Evolutionary conservation across 2,113 vertebrate species (phyloP), one percentile per base, ranked within the genome.

Genomic region (Xiphorhynchus elegans): DNA sequence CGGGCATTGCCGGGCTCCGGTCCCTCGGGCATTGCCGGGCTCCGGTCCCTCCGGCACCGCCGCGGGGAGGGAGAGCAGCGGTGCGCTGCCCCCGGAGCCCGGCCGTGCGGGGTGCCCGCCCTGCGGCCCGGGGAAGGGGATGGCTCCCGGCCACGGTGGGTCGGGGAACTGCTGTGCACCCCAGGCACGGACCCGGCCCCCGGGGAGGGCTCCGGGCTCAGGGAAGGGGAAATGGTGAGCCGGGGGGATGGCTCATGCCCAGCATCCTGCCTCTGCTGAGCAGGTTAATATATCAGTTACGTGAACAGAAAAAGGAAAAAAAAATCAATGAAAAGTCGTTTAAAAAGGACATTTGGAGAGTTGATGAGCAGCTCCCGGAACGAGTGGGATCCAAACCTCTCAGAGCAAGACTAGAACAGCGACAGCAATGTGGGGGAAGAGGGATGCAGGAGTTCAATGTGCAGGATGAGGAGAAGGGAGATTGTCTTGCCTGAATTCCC

Each of bases 341-440:
- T 90, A 3, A 49, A 85, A 87, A 37, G 28, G 21, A 11, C 2
- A 5, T 1, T 4, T 3, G 18, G 67, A 55, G 37, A 49, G 62
- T 3, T 28, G 20, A 20, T 40, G 26, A 52, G 7, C 33, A 15
- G 50, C 42, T 78, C 50, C 40, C 0, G 0, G 5, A 42, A 47
- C 6, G 7, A 79, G 13, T 2, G 1, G 24, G 37, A 42, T 70
- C 35, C 53, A 53, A 44, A 37, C 42, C 49, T 55, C 4, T 29
- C 52, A 37, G 42, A 33, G 40, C 31, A n/a, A 40, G n/a, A 72
- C 53, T 49, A 44, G 8, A 49, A 37, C 39, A n/a, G 37, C 5
- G 2, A 17, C 39, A 50, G 35, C 29, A 20, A 17, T 2, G 9
- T 23, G 15, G 5, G 50, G 13, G 42, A 3, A n/a, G 15, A 31